These are phyloP conservation scores for Sprattus sprattus DNA, from an alignment of 2,113 vertebrate species.

Conservation along the genomic window DNA sequence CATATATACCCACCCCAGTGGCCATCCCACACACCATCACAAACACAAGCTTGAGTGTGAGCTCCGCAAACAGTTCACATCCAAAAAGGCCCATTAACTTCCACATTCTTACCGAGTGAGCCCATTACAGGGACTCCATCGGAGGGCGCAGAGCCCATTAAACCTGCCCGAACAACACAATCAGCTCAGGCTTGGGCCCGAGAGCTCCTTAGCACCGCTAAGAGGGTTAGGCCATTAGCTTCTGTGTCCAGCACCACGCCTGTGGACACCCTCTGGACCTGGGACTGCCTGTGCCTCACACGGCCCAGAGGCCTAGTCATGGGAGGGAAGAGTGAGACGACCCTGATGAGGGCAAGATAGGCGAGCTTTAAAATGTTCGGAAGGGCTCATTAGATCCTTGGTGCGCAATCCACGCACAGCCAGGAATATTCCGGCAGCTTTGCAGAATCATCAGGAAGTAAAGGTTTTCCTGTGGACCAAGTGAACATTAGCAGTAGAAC, in stretches of 20 bases:
- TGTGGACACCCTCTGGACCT: not conserved
- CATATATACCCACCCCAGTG: not conserved
- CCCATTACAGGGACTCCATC: conserved; percentile 38
- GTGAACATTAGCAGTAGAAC: too few relatives aligned
- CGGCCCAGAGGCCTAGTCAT: too few relatives aligned
- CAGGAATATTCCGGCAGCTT: too few relatives aligned
- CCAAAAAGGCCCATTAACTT: conserved; percentile 5
- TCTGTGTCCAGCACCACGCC: not conserved
- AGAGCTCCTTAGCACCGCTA: conserved; percentile 59
- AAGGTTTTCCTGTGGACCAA: too few relatives aligned
- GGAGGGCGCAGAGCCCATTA: conserved; percentile 55
- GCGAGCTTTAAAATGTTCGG: too few relatives aligned
- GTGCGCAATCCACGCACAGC: too few relatives aligned
- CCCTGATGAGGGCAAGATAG: too few relatives aligned
- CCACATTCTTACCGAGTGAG: conserved; percentile 18
- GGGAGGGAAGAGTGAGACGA: too few relatives aligned
- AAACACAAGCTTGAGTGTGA: not conserved
- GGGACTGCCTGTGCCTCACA: too few relatives aligned
- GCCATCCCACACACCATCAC: not conserved
- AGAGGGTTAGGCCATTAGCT: conserved; percentile 63
- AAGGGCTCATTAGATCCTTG: too few relatives aligned
- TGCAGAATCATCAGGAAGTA: too few relatives aligned
- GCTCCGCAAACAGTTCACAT: not conserved
- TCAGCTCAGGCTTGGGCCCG: conserved; percentile 50
- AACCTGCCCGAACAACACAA: conserved; percentile 54